Evolutionary conservation across 2,888 invertebrate species (phyloP), one percentile per base, ranked within the genome.

Genomic region (Apomyelois bistriatella): DNA sequence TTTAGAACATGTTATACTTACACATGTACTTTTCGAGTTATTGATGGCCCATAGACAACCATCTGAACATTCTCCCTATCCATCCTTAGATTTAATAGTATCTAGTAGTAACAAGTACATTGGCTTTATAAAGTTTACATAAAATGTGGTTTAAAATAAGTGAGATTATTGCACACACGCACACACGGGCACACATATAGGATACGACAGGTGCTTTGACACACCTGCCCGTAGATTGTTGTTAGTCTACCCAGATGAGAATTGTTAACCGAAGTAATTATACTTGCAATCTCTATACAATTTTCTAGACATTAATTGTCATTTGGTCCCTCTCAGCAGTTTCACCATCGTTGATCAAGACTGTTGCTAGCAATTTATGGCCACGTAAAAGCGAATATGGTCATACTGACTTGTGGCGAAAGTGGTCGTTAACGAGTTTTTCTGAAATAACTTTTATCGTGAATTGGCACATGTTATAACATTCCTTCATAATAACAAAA

Each of bases 231-330:
- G 0, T 46, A 32, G 16, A 46, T 28, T 16, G 32, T 35, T 10
- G 5, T 17, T 32, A 32, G 32, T 15, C 2, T 2, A 40, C 8
- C 7, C 40, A 40, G 40, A 16, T 16, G 40, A 40, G 16, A 40
- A 40, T 16, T 40, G 38, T 38, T 38, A 38, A 16, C 9, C 10
- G 9, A 16, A 13, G 12, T 46, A 30, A 46, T 46, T 32, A 32
- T 15, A 16, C 10, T 46, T 5, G 32, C 32, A 16, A 46, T 35
- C 32, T 46, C 13, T 12, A 32, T 15, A 10, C 32, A 16, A 32
- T 46, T 46, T 46, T 46, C 46, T 35, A 35, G 16, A 32, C 46
- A 46, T 35, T 46, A 35, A 46, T 32, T 46, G 46, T 46, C 32
- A 46, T 46, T 46, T 32, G 30, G 46, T 1, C 28, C 30, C 32